Base-by-base conservation (phyloP, 2,888 invertebrate genomes). In the Eristalinus sepulchralis region DNA sequence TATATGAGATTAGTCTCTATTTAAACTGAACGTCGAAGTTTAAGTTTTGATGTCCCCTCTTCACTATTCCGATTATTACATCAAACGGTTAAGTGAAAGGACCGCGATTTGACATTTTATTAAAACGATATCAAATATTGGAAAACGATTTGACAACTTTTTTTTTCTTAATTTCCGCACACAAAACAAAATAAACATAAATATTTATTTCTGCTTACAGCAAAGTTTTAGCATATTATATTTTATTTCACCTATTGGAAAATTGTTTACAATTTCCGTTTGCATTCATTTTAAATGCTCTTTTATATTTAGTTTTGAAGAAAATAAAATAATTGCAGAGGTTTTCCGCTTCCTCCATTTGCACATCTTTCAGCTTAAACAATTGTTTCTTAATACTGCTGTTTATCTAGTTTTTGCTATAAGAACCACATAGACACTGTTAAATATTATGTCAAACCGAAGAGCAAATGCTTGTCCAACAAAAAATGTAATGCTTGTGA, bases 151-250 rank as follows among this genome's bases (percentile, higher is more conserved):
- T 57, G 64, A 82, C 86, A 78, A 63, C 39, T 64, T 71, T 68
- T 47, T 68, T 47, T 78, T 64, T 70, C 59, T 66, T 70, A 82
- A 78, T 59, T 73, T 83, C 34, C 60, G 83, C 76, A 86, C 86
- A 86, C 83, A 83, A 83, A 86, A 86, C 72, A 83, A 78, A 82
- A 75, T 81, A 31, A 78, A 86, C 86, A 86, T 75, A 86, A 86
- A 86, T 82, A 83, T 71, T 78, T 78, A 59, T 83, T 83, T 79
- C 36, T 83, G 73, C 78, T 77, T 70, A 77, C 57, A 83, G 78
- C 75, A 83, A 64, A 68, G 78, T 63, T 79, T 75, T 78, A 67
- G 73, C 78, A 83, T 79, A 75, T 62, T 78, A 3, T 27, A 76
- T 66, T 66, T 62, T 64, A 73, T 73, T 78, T 73, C 83, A 78